Base-by-base conservation (phyloP, 2,888 invertebrate genomes). In the Sylvicola cinctus region DNA sequence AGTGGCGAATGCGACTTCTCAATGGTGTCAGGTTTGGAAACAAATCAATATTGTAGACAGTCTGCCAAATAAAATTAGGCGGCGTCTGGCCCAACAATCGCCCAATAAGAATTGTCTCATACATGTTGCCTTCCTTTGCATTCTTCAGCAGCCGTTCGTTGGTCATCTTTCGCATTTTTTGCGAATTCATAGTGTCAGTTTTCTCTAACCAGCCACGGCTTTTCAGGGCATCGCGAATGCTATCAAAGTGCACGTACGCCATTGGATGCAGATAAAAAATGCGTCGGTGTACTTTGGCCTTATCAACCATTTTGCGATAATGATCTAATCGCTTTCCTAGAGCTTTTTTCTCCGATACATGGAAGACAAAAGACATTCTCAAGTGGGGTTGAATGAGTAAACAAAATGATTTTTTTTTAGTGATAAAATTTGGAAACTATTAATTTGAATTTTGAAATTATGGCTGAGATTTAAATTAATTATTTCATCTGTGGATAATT, bases 11-110 rank as follows among this genome's bases (percentile, higher is more conserved):
- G 2, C 55, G 50, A 40, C 55, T 56, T 2, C 53, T 11, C 7
- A 25, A 8, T 25, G 25, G 25, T 8, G 8, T 8, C 1, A 48
- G 46, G 35, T 50, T 51, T 1, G 45, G 23, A n/a, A n/a, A n/a
- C n/a, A 17, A 34, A 46, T 46, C 39, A 49, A 56, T 4, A 46
- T 25, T 25, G 11, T 25, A 8, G 7, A 25, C 7, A 8, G 25
- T 11, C 7, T 25, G 7, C 7, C 11, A 25, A 23, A 79, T 65
- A 41, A 81, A 71, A 43, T 77, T 73, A 1, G 78, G 70, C 2
- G 68, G 66, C 40, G 68, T 65, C 40, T 66, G 63, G 14, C 61
- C 60, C 4, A 76, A 58, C 47, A 76, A 60, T 42, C 70, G 67
- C 0, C 74, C 69, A 26, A 69, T 58, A 34, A 60, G 52, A n/a